phyloP scores from a whole-genome alignment of 1,140 invertebrate species.

The Helicoverpa armigera region DNA sequence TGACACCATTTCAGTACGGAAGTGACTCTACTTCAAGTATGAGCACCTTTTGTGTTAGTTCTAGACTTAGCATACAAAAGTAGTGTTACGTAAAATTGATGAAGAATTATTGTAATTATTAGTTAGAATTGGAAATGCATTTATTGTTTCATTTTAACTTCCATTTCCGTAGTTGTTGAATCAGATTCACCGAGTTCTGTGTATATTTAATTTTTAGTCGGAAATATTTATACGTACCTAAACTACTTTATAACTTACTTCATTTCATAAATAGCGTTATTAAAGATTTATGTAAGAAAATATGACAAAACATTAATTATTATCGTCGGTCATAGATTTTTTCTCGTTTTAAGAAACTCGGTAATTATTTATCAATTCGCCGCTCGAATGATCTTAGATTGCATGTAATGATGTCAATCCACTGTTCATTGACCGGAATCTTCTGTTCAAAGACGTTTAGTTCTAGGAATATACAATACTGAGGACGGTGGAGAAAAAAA shows the following conservation, averaged over 20 bases:
- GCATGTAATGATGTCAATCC: conserved; percentile 55
- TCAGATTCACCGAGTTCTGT: no score
- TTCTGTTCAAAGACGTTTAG: conserved; percentile 52
- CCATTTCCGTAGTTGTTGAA: no score
- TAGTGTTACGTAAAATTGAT: no score
- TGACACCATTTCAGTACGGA: conserved; percentile 5
- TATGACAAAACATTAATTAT: background rate
- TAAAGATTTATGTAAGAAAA: background rate
- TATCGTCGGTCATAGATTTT: background rate
- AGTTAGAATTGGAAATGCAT: no score
- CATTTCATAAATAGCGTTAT: no score
- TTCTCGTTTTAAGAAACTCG: background rate
- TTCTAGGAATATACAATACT: conserved; percentile 27
- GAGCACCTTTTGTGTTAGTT: no score
- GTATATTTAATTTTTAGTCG: no score
- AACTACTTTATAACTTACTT: no score
- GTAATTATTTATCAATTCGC: conserved; percentile 9
- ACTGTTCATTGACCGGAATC: conserved; percentile 51
- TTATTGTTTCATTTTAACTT: no score
- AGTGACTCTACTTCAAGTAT: background rate
- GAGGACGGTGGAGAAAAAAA: background rate
- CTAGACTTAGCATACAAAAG: no score
- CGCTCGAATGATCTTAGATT: conserved; percentile 51
- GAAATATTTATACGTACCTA: no score
- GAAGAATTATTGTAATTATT: no score